Base-by-base conservation (phyloP, 2,888 invertebrate species). In the Ethmia dodecea region DNA sequence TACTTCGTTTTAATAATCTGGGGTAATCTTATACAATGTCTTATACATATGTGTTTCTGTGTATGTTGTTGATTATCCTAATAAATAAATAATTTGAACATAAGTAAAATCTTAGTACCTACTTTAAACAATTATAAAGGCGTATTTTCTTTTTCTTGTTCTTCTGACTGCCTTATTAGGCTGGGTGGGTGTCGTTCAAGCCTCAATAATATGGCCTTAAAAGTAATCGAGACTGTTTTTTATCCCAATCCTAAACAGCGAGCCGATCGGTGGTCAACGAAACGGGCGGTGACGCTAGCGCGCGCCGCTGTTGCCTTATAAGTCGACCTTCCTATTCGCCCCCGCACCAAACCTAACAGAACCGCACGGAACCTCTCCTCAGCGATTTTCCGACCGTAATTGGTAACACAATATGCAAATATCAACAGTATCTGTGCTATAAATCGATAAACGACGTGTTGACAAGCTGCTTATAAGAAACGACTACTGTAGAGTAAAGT, bases 321-420 rank as follows among this genome's bases (percentile, higher is more conserved):
- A 60, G 83, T 62, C 59, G 52, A 65, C 70, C 75, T 78, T 79
- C 80, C 80, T 79, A 77, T 57, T 78, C 84, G 83, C 86, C 84
- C 83, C 84, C 84, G 74, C 84, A 57, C 43, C 15, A 10, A 16
- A 10, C 6, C 25, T 18, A 35, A n/a, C n/a, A n/a, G 5, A 34
- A 33, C 15, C 9, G 28, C 54, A 56, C 69, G 64, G 67, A 72
- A 71, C 66, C 55, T 61, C 55, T 40, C n/a, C 11, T 45, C 52
- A 49, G 53, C 53, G 54, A 65, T 72, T 75, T 71, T 64, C 66
- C 63, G 50, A 52, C 68, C 64, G 65, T 61, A 70, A n/a, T n/a
- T n/a, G n/a, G n/a, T n/a, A n/a, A n/a, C n/a, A n/a, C 45, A 42
- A 60, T 67, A 72, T 72, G 69, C 49, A 57, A 72, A 74, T 71